Evolutionary conservation across 2,888 invertebrate species (phyloP).

Genomic region (Luffia ferchaultella): DNA sequence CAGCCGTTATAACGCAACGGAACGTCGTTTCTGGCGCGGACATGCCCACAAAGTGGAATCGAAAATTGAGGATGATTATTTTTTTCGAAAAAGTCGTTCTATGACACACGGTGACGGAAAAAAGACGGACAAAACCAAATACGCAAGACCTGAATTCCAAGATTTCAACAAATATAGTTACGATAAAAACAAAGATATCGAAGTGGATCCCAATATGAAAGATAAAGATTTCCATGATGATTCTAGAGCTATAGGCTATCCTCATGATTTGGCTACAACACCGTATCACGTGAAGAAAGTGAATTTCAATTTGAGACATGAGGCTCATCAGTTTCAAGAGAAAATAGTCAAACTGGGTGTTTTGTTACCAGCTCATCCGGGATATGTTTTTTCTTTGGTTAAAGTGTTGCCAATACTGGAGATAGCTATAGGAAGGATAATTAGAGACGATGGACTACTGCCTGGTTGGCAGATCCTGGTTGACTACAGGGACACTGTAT

Average conservation of each 20-base stretch:
- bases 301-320: slow-evolving; percentile 43
- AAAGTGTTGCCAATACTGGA: slow-evolving; percentile 76
- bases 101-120: slow-evolving; percentile 34
- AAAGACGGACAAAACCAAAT: background rate
- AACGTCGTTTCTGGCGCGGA: slow-evolving; percentile 4
- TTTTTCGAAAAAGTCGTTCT: slow-evolving; percentile 24
- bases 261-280: slow-evolving; percentile 39
- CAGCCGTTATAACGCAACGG: background rate
- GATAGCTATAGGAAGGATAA: slow-evolving; percentile 71
- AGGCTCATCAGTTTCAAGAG: slow-evolving; percentile 39
- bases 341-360: slow-evolving; percentile 70
- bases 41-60: slow-evolving; percentile 28
- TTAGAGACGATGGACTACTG: slow-evolving; percentile 65
- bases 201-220: slow-evolving; percentile 21
- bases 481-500: slow-evolving; percentile 75
- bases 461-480: slow-evolving; percentile 75
- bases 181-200: slow-evolving; percentile 30
- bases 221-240: slow-evolving; percentile 34
- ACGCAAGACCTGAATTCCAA: background rate
- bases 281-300: slow-evolving; percentile 48
- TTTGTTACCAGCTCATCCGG: slow-evolving; percentile 68
- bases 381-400: slow-evolving; percentile 69
- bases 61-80: slow-evolving; percentile 24
- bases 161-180: slow-evolving; percentile 17
- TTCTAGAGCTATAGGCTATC: slow-evolving; percentile 36